Conservation (phyloP, 1,140 invertebrate genomes). For the Polyergus mexicanus region DNA sequence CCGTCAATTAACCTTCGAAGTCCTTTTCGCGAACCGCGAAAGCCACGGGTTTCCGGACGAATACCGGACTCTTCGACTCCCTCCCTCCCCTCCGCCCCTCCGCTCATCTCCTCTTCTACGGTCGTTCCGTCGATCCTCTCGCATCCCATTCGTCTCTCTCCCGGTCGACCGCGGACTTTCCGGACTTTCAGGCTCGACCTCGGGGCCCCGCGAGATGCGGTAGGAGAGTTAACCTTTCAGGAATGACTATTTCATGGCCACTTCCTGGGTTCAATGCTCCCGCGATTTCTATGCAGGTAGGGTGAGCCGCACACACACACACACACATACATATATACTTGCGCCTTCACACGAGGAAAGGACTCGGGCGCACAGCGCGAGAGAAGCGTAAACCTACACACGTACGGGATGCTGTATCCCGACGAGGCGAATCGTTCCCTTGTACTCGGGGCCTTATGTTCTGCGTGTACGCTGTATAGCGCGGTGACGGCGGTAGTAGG, state of each 20-base stretch:
- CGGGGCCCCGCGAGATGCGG: conserved; percentile 76
- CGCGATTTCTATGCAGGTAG: conserved; percentile 82
- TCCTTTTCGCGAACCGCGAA: conserved; percentile 49
- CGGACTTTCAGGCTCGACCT: conserved; percentile 77
- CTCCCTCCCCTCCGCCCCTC: neutral
- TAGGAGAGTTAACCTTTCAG: conserved; percentile 83
- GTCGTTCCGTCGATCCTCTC: conserved; percentile 51
- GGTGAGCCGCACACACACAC: conserved; percentile 63
- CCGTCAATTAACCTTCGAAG: conserved; percentile 59
- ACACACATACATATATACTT: conserved; percentile 38
- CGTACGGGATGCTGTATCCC: conserved; percentile 69
- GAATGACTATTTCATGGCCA: conserved; percentile 85
- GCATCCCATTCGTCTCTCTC: conserved; percentile 70
- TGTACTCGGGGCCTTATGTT: conserved; percentile 70
- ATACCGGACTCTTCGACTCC: conserved; percentile 25
- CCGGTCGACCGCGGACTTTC: conserved; percentile 70
- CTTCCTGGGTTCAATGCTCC: conserved; percentile 85
- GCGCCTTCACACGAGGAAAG: conserved; percentile 36
- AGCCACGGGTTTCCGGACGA: conserved; percentile 23
- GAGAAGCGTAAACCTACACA: conserved; percentile 66
- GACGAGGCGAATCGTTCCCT: conserved; percentile 73
- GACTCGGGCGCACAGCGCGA: conserved; percentile 35
- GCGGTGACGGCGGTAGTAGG: neutral
- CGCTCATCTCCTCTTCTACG: conserved; percentile 45
- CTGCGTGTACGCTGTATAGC: conserved; percentile 73